A percentile compares a stretch with the other conserved stretches of the same genome.
Evolutionary conservation across 2,797 vertebrate genomes (phyloP).

Genomic region (Benthosema pterotum): DNA sequence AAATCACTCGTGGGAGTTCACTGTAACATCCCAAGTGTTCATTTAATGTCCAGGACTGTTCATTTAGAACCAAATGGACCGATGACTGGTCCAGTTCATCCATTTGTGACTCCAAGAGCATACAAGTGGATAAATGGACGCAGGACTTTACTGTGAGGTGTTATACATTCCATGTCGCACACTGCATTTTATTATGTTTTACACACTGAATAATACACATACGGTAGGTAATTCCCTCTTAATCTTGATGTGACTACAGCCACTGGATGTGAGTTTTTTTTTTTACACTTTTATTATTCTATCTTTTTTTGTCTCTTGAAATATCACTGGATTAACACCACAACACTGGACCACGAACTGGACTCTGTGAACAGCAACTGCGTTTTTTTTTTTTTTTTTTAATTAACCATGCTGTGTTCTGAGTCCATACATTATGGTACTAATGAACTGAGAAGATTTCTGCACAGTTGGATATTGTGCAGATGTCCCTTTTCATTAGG

Average conservation of each 20-base stretch:
- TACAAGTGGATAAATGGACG: not conserved
- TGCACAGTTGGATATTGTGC: too few species aligned
- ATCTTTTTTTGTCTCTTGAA: conserved; percentile 1
- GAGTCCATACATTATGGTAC: not conserved
- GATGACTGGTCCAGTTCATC: too few species aligned
- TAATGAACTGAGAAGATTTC: too few species aligned
- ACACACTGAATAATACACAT: not conserved
- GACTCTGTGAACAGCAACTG: conserved; percentile 16
- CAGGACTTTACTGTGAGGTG: not conserved
- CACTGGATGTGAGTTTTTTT: conserved; percentile 34
- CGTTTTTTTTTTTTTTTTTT: conserved; percentile 23
- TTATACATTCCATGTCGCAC: conserved; percentile 18
- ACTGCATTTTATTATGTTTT: conserved; percentile 7
- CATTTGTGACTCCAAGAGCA: too few species aligned
- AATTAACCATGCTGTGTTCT: conserved; percentile 17
- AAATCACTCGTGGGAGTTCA: not conserved
- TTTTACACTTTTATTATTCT: conserved; percentile 8
- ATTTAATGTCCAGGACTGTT: too few species aligned
- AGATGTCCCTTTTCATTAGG: too few species aligned
- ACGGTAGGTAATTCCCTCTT: conserved; percentile 1
- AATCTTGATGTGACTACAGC: conserved; percentile 14
- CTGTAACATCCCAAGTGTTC: too few species aligned
- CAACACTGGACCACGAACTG: conserved; percentile 51
- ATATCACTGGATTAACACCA: conserved; percentile 50
- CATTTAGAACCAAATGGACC: too few species aligned